Evolutionary conservation across 1,140 invertebrate genomes (phyloP).

Genomic region (Meloidogyne exigua): DNA sequence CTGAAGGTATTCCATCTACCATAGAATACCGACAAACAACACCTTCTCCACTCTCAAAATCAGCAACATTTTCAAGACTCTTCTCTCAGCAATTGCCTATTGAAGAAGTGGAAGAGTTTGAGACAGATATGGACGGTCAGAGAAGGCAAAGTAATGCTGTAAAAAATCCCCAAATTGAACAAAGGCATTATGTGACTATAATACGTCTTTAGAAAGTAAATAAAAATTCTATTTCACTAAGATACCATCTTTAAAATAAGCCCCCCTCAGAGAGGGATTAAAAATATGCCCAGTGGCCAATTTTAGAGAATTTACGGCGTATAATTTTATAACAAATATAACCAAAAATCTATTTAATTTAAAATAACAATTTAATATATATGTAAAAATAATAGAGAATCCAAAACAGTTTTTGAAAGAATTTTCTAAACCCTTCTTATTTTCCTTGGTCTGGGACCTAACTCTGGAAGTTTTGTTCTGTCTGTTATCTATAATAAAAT

Average conservation of each 20-base stretch:
- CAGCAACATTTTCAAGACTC: background rate
- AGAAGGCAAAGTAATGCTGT: background rate
- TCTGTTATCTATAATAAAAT: constrained; percentile 78
- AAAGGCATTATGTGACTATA: constrained; percentile 3
- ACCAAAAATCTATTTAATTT: no score
- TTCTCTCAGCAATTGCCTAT: background rate
- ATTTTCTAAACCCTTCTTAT: constrained; percentile 49
- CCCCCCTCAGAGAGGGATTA: no score
- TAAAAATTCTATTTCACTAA: no score
- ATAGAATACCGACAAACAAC: constrained; percentile 21
- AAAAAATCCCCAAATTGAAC: background rate
- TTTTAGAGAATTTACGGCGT: no score
- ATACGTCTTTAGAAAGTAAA: background rate
- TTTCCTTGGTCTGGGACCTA: constrained; percentile 67
- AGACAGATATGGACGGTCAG: background rate
- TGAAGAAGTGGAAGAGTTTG: background rate
- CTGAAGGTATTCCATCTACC: background rate
- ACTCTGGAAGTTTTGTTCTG: constrained; percentile 77
- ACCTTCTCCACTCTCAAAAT: constrained; percentile 40
- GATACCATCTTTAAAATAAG: no score
- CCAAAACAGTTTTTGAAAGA: constrained; percentile 16
- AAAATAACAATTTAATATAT: background rate
- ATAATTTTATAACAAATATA: no score
- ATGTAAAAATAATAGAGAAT: background rate
- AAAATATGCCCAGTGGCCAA: no score